Conservation (phyloP, 2,888 invertebrate species). For the Aphodius granarius region DNA sequence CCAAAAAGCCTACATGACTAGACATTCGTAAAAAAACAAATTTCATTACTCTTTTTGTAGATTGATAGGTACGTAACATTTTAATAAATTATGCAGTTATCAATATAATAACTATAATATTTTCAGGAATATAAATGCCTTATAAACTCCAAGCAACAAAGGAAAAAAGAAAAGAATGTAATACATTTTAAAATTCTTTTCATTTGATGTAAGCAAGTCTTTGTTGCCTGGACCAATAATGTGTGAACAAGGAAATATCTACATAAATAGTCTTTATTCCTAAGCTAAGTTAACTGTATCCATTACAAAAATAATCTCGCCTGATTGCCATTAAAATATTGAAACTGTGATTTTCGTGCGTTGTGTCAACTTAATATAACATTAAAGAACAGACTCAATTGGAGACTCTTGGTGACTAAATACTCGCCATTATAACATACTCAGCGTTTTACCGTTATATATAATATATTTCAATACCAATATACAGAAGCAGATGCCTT, state of each 20-base stretch:
- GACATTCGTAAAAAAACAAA: not conserved
- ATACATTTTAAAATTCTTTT: too few species aligned
- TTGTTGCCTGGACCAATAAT: too few species aligned
- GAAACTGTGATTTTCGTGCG: too few species aligned
- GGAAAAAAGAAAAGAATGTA: too few species aligned
- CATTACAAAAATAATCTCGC: not conserved
- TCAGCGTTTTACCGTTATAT: not conserved
- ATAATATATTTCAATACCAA: not conserved
- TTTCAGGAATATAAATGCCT: not conserved
- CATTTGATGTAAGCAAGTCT: too few species aligned
- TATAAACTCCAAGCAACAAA: too few species aligned
- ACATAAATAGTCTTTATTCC: not conserved
- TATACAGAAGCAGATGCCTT: not conserved
- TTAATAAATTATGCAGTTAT: not conserved
- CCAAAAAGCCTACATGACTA: not conserved
- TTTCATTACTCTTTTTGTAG: not conserved
- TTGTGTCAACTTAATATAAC: too few species aligned
- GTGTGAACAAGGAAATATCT: not conserved
- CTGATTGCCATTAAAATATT: too few species aligned
- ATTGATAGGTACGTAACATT: not conserved
- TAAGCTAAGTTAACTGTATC: not conserved
- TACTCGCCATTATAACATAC: not conserved
- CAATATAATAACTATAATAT: not conserved
- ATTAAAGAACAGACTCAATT: too few species aligned
- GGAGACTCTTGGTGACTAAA: too few species aligned